Conservation (phyloP, 2,797 vertebrate species). For the Lagodon rhomboides region DNA sequence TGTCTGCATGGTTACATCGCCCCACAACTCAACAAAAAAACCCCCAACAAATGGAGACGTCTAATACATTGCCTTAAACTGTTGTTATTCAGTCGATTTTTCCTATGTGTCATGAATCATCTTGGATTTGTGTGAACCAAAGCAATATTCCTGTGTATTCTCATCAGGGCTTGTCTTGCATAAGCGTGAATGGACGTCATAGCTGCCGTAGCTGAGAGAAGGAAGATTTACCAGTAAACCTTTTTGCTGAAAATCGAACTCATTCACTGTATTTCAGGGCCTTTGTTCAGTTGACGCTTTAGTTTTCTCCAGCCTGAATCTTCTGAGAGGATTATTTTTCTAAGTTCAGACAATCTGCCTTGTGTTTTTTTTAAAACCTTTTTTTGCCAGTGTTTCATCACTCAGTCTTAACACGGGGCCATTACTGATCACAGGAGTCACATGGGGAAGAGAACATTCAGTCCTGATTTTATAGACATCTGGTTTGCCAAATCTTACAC, state of each 20-base stretch:
- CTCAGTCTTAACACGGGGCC: conserved; percentile 55
- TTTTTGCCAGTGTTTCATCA: conserved; percentile 50
- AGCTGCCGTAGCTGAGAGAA: no score
- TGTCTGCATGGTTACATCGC: conserved; percentile 13
- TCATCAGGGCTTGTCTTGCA: conserved; percentile 32
- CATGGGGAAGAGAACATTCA: conserved; percentile 20
- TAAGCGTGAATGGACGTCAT: conserved; percentile 1
- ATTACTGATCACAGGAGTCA: conserved; percentile 31
- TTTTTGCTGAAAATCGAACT: conserved; percentile 13
- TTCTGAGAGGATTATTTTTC: conserved; percentile 54
- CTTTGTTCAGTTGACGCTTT: conserved; percentile 48
- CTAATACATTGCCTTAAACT: conserved; percentile 74
- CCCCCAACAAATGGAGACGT: background rate
- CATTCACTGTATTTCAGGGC: conserved; percentile 10
- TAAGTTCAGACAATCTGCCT: conserved; percentile 64
- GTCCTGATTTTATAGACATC: conserved; percentile 36
- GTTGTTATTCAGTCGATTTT: conserved; percentile 8
- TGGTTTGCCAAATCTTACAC: conserved; percentile 77
- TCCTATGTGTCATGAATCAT: background rate
- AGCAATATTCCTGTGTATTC: conserved; percentile 70
- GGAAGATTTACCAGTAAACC: conserved; percentile 19
- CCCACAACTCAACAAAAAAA: background rate
- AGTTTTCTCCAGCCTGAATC: conserved; percentile 43
- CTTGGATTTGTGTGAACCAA: conserved; percentile 61
- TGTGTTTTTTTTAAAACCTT: conserved; percentile 38